These are phyloP conservation scores for Arvicola amphibius DNA, from an alignment of 2,797 vertebrate genomes.

Conservation along the genomic window DNA sequence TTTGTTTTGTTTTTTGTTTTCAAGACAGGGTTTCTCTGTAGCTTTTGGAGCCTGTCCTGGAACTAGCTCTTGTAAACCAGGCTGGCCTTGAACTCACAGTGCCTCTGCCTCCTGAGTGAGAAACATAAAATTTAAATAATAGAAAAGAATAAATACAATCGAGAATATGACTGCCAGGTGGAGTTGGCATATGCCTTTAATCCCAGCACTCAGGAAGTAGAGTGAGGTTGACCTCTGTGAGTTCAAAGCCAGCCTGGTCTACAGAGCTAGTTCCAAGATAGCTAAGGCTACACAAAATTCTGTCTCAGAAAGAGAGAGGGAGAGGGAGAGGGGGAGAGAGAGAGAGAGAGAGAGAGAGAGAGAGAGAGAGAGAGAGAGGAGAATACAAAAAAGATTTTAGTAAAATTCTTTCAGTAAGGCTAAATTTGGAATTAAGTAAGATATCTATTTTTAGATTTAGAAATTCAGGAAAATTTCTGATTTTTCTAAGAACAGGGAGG, in stretches of 20 bases:
- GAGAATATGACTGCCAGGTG: not conserved
- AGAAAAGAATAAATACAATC: conserved; percentile 21
- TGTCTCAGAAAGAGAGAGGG: not conserved
- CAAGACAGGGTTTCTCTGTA: no score
- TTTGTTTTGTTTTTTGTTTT: no score
- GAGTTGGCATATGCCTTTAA: not conserved
- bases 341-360: not conserved
- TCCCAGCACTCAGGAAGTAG: not conserved
- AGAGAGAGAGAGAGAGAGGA: not conserved
- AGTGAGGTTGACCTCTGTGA: not conserved
- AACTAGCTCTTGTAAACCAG: no score
- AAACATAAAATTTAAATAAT: conserved; percentile 37
- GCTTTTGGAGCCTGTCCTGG: no score
- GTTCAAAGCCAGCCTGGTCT: not conserved
- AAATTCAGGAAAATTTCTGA: not conserved
- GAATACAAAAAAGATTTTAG: conserved; percentile 38
- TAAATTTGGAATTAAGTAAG: conserved; percentile 36
- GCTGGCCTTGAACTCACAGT: no score
- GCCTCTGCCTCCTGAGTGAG: no score
- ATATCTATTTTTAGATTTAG: conserved; percentile 44
- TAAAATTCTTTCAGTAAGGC: conserved; percentile 35
- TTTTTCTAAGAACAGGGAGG: conserved; percentile 13
- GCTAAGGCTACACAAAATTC: not conserved
- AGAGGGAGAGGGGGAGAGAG: no score
- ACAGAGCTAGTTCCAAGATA: not conserved